Evolutionary conservation across 2,797 vertebrate genomes (phyloP).

Genomic region (Fratercula arctica): DNA sequence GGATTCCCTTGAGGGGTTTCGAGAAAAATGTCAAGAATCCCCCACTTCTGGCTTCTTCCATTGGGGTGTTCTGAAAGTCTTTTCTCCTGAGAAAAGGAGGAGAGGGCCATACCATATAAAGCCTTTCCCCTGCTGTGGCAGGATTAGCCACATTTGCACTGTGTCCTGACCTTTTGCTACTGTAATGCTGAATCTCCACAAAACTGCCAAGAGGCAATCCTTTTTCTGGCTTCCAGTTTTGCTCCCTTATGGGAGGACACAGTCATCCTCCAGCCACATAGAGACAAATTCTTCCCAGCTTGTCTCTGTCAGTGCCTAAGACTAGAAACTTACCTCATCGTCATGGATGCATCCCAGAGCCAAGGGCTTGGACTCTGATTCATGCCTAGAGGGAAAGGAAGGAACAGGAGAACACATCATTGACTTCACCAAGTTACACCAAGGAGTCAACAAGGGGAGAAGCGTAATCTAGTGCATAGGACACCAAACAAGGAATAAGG

Average conservation of each 20-base stretch:
- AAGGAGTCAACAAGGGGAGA: background rate
- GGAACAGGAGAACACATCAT: background rate
- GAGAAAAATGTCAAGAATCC: constrained; percentile 9
- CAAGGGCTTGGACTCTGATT: constrained; percentile 1
- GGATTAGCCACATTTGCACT: background rate
- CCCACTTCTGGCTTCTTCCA: background rate
- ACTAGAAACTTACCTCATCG: constrained; percentile 58
- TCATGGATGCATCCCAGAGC: background rate
- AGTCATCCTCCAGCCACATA: constrained; percentile 11
- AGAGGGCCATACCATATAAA: constrained; percentile 24
- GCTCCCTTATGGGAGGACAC: constrained; percentile 57
- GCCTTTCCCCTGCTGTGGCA: background rate
- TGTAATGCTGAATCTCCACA: background rate
- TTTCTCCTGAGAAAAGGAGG: background rate
- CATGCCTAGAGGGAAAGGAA: background rate
- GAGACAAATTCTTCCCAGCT: constrained; percentile 47
- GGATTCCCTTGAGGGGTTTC: constrained; percentile 31
- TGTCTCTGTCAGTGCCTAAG: background rate
- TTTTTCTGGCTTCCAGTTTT: background rate
- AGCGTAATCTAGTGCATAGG: background rate
- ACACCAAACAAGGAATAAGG: background rate
- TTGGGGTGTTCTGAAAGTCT: background rate
- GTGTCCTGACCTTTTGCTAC: constrained; percentile 59
- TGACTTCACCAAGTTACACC: background rate
- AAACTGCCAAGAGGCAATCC: constrained; percentile 5